Percentiles rank a stretch among this genome's conserved stretches.
Conservation (phyloP, 2,113 vertebrate genomes). For the Petrocephalus microphthalmus region DNA sequence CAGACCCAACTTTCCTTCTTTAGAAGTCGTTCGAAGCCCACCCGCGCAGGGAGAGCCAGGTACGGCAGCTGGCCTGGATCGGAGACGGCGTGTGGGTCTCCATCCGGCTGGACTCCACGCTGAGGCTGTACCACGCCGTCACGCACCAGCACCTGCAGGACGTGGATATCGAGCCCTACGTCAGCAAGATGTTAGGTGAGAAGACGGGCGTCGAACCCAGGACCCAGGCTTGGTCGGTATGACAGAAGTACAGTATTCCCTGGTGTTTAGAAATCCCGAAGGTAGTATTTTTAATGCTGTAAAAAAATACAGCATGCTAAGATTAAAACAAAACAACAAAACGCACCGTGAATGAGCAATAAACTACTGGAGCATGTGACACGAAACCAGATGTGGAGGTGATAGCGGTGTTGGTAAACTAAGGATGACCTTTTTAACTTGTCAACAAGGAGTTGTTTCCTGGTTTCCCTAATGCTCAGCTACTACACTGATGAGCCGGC, state of each 20-base stretch:
- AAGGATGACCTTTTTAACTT: too few relatives aligned
- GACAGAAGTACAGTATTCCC: background rate
- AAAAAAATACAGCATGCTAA: too few relatives aligned
- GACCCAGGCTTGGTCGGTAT: background rate
- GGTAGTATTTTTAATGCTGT: too few relatives aligned
- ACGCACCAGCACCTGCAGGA: constrained; percentile 96
- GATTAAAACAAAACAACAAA: background rate
- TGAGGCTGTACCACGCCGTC: constrained; percentile 91
- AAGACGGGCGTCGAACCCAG: background rate
- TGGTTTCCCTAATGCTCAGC: too few relatives aligned
- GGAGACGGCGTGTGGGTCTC: constrained; percentile 98
- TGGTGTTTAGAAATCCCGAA: background rate
- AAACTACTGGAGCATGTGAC: background rate
- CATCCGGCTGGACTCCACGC: constrained; percentile 92
- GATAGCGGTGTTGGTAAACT: too few relatives aligned
- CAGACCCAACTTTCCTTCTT: too few relatives aligned
- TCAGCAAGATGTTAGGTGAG: constrained; percentile 99
- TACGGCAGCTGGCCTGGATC: constrained; percentile 93
- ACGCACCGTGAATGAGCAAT: background rate
- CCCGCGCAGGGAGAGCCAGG: constrained; percentile 92
- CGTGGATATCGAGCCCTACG: constrained; percentile 95
- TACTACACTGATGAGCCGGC: too few relatives aligned
- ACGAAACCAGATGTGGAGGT: too few relatives aligned
- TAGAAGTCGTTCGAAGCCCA: constrained; percentile 97
- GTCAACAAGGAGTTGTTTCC: too few relatives aligned